Conservation (phyloP, 1,140 invertebrate genomes). For the Drosophila tropicalis region DNA sequence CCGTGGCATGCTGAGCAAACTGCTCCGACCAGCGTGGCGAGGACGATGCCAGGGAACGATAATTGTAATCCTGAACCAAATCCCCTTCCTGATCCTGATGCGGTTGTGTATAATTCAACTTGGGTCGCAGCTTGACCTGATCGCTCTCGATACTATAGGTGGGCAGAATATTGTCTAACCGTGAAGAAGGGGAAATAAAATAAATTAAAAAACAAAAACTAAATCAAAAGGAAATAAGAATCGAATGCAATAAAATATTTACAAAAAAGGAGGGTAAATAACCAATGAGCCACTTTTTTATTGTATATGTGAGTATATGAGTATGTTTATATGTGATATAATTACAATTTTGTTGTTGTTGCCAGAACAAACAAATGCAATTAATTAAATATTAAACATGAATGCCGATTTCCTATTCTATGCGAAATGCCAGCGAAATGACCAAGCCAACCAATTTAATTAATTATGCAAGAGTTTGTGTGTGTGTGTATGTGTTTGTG, state of each 20-base stretch:
- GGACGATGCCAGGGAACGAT: conserved; percentile 52
- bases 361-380: conserved; percentile 39
- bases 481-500: conserved; percentile 25
- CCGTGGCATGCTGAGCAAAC: conserved; percentile 66
- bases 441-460: conserved; percentile 76
- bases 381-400: conserved; percentile 73
- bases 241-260: conserved; percentile 54
- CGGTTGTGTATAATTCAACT: conserved; percentile 25
- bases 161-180: conserved; percentile 63
- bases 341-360: conserved; percentile 41
- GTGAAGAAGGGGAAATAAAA: conserved; percentile 20
- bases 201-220: conserved; percentile 51
- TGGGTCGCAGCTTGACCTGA: conserved; percentile 57
- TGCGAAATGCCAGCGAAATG: conserved; percentile 35
- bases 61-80: conserved; percentile 46
- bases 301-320: conserved; percentile 27
- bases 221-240: conserved; percentile 55
- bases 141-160: conserved; percentile 34
- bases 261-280: conserved; percentile 56
- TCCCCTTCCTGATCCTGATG: conserved; percentile 47
- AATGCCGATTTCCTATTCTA: conserved; percentile 40
- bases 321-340: conserved; percentile 33
- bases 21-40: conserved; percentile 77
- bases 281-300: conserved; percentile 40
- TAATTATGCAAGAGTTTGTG: conserved; percentile 52